A percentile compares a stretch with the other conserved stretches of the same genome.
phyloP scores from a whole-genome alignment of 2,888 invertebrate species.

The Hypomecis punctinalis region DNA sequence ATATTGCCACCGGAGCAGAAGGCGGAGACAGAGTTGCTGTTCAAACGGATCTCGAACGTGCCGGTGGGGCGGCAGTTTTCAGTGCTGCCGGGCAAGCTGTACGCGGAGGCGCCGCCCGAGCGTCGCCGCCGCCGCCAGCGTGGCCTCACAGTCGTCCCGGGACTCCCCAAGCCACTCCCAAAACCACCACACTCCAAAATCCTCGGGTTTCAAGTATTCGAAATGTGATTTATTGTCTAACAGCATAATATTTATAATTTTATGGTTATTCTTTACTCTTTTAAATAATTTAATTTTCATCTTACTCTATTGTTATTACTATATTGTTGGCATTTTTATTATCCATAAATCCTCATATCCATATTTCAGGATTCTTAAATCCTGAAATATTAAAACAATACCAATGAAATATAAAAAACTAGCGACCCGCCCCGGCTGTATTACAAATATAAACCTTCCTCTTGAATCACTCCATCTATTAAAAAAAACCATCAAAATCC shows the following conservation, averaged over 20 bases:
- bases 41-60: constrained; percentile 74
- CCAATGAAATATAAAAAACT: too few relatives aligned
- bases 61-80: constrained; percentile 71
- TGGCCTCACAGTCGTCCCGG: constrained; percentile 7
- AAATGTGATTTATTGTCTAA: background rate
- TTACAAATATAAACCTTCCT: too few relatives aligned
- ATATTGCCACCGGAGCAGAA: constrained; percentile 61
- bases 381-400: too few relatives aligned
- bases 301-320: too few relatives aligned
- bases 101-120: constrained; percentile 41
- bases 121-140: background rate
- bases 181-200: background rate
- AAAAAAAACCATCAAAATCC: too few relatives aligned
- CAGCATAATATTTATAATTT: background rate
- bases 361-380: too few relatives aligned
- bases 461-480: too few relatives aligned
- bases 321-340: too few relatives aligned
- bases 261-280: background rate
- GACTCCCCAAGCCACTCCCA: background rate
- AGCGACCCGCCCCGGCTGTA: too few relatives aligned
- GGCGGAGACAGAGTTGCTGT: constrained; percentile 66
- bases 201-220: background rate
- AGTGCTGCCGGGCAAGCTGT: constrained; percentile 63
- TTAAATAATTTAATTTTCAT: too few relatives aligned
- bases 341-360: too few relatives aligned